phyloP scores from a whole-genome alignment of 2,888 invertebrate genomes.

The Ectobius pallidus region DNA sequence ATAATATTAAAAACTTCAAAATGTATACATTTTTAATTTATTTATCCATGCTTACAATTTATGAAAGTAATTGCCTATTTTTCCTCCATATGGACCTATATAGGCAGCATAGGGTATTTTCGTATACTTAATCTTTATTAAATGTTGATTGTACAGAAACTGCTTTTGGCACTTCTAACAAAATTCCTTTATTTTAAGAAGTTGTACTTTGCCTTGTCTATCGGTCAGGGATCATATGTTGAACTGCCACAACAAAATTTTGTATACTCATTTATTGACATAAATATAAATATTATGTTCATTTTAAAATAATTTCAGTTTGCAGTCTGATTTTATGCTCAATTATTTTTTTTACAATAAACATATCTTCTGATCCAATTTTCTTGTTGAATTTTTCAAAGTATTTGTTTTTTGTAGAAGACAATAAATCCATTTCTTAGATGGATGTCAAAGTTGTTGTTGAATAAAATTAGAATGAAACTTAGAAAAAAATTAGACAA shows the following conservation, averaged over 20 bases:
- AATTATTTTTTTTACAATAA: conserved; percentile 13
- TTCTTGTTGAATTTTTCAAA: neutral
- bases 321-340: conserved; percentile 10
- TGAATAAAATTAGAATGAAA: no score
- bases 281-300: conserved; percentile 22
- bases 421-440: neutral
- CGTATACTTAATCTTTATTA: conserved; percentile 3
- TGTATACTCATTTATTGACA: conserved; percentile 29
- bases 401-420: neutral
- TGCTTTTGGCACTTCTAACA: neutral
- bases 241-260: conserved; percentile 23
- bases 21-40: no score
- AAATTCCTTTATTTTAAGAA: conserved; percentile 4
- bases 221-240: conserved; percentile 15
- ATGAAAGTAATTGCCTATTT: no score
- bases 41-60: no score
- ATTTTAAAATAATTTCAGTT: neutral
- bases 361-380: conserved; percentile 1
- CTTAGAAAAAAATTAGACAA: no score
- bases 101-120: conserved; percentile 15
- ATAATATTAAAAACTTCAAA: no score
- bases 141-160: conserved; percentile 8
- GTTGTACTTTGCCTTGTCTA: conserved; percentile 19
- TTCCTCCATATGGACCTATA: neutral
- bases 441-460: neutral